Evolutionary conservation across 2,113 vertebrate species (phyloP), one percentile per base, ranked within the genome.

Genomic region (Hiodon tergisus): DNA sequence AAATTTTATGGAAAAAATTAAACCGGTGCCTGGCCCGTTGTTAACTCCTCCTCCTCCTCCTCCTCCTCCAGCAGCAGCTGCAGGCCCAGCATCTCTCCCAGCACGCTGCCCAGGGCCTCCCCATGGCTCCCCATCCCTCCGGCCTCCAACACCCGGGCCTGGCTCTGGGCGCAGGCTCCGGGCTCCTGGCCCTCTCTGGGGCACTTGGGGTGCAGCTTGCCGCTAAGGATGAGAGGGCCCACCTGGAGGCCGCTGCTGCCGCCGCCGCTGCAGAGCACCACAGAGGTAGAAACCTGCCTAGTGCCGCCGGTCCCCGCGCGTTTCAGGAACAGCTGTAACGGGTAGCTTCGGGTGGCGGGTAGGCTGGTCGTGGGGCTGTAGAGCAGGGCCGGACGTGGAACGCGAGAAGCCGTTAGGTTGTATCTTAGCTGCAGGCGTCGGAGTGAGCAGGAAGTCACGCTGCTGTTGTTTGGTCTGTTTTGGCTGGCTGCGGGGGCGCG

Each of bases 1-100:
- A 63, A 31, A 17, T 17, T 17, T 63, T 1, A 5, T 17, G 16
- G 17, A 16, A 7, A 1, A 8, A 6, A 17, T 31, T 7, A 6
- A 63, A 17, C n/a, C 69, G 47, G 66, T 10, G 14, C 55, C 62
- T 62, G n/a, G 72, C 9, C 67, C 16, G 52, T 58, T 72, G 55
- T 62, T 60, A 52, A 13, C 9, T 52, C 31, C 66, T 72, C 67
- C 55, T 50, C 51, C 67, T 66, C n/a, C 51, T 31, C 14, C 60
- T 50, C 68, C 81, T 67, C 72, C 31, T 71, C 69, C 75, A 96
- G 94, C 95, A 97, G 78, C 95, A 97, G 87, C 91, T 97, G 3
- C 95, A 97, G 84, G 93, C 92, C 0, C 95, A 97, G 84, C 94
- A 96, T 83, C 93, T 97, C 76, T 93, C 95, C 69, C 95, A 95